Conservation (phyloP, 2,888 invertebrate genomes). For the Pseudoips prasinana region DNA sequence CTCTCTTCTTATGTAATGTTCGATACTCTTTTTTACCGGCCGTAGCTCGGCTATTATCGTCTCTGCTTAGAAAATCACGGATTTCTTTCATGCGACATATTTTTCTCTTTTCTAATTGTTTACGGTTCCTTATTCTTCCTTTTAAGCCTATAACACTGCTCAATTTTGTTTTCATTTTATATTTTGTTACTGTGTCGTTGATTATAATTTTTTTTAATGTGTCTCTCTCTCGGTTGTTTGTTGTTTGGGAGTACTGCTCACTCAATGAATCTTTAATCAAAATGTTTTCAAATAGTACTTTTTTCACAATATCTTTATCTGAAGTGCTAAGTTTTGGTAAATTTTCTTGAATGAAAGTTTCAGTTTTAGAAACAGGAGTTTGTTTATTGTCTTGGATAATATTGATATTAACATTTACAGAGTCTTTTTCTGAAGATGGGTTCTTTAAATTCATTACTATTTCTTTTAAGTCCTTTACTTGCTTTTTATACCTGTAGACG, state of each 20-base stretch:
- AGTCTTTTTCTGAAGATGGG: constrained; percentile 1
- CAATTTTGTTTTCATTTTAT: constrained; percentile 1
- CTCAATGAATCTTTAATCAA: constrained; percentile 2
- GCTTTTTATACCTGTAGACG: constrained; percentile 1
- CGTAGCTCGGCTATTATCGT: constrained; percentile 1
- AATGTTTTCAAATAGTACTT: constrained; percentile 3
- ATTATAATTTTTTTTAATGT: constrained; percentile 1
- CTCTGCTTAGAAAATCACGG: constrained; percentile 6
- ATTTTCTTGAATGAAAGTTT: background rate
- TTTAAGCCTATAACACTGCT: background rate
- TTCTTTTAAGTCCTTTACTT: constrained; percentile 1
- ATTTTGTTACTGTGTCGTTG: background rate
- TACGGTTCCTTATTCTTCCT: background rate
- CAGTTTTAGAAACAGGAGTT: constrained; percentile 1
- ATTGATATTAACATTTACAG: constrained; percentile 1
- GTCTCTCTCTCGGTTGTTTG: background rate
- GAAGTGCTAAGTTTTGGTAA: background rate
- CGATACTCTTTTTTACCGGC: constrained; percentile 2
- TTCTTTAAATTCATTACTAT: constrained; percentile 1
- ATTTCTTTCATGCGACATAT: constrained; percentile 7
- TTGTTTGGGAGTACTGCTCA: constrained; percentile 2
- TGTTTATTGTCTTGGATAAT: constrained; percentile 1
- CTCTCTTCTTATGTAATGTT: background rate
- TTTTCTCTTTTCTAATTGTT: constrained; percentile 2
- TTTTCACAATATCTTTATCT: constrained; percentile 2